phyloP scores from a whole-genome alignment of 2,888 invertebrate species.

The Ceriagrion tenellum region DNA sequence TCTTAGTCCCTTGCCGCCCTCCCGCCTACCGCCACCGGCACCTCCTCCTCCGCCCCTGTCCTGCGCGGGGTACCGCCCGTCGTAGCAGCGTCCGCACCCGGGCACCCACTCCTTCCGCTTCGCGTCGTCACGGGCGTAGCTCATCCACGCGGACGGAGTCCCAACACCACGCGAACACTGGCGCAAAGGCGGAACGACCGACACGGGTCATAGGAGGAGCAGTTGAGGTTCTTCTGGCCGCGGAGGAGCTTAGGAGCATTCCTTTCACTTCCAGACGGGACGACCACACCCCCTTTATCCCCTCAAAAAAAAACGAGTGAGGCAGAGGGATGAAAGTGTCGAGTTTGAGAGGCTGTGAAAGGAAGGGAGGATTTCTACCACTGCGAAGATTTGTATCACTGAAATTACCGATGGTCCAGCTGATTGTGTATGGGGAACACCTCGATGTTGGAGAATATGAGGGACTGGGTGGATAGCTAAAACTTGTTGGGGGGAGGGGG shows the following conservation, averaged over 20 bases:
- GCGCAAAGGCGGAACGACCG: background rate
- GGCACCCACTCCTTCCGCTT: conserved; percentile 61
- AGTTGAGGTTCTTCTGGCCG: background rate
- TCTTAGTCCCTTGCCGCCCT: conserved; percentile 36
- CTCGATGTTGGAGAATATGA: background rate
- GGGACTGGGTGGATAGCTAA: background rate
- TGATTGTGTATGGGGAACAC: background rate
- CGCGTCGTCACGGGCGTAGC: conserved; percentile 63
- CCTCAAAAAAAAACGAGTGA: background rate
- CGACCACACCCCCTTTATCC: background rate
- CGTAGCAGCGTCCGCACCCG: conserved; percentile 44
- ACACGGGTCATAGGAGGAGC: conserved; percentile 19
- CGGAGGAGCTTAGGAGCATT: conserved; percentile 34
- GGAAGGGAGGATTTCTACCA: too few relatives aligned
- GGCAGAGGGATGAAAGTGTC: too few relatives aligned
- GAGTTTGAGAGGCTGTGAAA: too few relatives aligned
- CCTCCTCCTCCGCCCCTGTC: conserved; percentile 46
- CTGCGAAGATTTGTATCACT: background rate
- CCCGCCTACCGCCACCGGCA: background rate
- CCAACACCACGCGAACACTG: conserved; percentile 52
- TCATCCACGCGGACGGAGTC: conserved; percentile 55
- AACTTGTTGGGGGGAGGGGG: background rate
- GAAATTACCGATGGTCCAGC: background rate
- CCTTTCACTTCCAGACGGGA: conserved; percentile 20
- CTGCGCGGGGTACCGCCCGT: background rate